Percentiles rank a stretch among this genome's conserved stretches.
phyloP scores from a whole-genome alignment of 2,113 vertebrate species.

The Actenoides hombroni region DNA sequence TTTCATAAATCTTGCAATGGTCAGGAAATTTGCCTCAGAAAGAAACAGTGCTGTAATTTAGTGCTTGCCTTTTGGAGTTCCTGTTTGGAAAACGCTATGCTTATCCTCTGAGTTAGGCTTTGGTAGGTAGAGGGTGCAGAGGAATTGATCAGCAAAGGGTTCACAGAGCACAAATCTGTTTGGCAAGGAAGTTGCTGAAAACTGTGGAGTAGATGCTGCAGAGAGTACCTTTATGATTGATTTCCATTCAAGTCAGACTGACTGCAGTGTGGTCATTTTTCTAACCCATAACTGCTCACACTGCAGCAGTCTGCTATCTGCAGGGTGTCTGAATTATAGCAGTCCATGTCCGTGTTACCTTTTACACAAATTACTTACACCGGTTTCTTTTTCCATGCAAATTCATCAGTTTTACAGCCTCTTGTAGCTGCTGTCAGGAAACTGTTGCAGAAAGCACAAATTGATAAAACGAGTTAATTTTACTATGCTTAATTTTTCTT shows the following conservation, averaged over 20 bases:
- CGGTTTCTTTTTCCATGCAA: constrained; percentile 85
- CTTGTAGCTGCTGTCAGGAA: constrained; percentile 80
- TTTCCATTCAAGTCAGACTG: constrained; percentile 88
- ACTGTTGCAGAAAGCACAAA: constrained; percentile 75
- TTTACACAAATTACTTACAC: constrained; percentile 89
- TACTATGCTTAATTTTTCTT: constrained; percentile 71
- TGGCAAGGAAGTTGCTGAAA: constrained; percentile 81
- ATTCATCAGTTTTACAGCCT: constrained; percentile 85
- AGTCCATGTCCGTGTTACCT: constrained; percentile 80
- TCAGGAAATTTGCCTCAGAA: constrained; percentile 30
- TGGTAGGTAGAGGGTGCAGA: constrained; percentile 27
- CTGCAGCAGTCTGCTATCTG: constrained; percentile 78
- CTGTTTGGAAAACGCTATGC: not conserved
- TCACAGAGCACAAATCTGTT: constrained; percentile 70
- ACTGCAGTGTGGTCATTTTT: constrained; percentile 88
- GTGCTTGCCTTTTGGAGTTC: constrained; percentile 23
- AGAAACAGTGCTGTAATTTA: constrained; percentile 16
- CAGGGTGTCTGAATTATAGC: constrained; percentile 85
- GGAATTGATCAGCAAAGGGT: constrained; percentile 60
- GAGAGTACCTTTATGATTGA: constrained; percentile 88
- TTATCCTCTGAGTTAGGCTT: constrained; percentile 31
- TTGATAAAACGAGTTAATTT: constrained; percentile 84
- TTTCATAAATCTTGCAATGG: constrained; percentile 33
- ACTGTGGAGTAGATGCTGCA: constrained; percentile 78
- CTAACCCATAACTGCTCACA: constrained; percentile 77